phyloP scores from a whole-genome alignment of 2,888 invertebrate species.

The Callinectes sapidus region DNA sequence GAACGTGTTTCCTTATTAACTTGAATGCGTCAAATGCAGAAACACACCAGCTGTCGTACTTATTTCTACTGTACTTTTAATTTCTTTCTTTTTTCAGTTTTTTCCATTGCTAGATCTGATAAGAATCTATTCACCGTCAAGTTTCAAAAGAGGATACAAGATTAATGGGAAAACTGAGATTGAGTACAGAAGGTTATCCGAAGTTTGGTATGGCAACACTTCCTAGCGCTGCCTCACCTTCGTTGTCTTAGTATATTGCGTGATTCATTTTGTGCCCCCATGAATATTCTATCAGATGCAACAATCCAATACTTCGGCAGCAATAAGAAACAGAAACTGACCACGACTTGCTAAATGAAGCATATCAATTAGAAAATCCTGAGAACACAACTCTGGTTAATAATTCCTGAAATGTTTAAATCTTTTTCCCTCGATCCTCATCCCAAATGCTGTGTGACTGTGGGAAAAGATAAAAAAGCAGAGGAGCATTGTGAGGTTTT shows the following conservation, averaged over 20 bases:
- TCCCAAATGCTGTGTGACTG: neutral
- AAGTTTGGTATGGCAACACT: too few relatives aligned
- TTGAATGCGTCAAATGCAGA: too few relatives aligned
- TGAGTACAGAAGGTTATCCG: too few relatives aligned
- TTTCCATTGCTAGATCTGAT: too few relatives aligned
- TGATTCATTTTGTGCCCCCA: neutral
- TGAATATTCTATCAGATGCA: neutral
- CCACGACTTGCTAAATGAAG: neutral
- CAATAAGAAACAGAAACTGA: neutral
- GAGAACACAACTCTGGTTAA: neutral
- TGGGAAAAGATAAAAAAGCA: neutral
- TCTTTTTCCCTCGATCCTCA: neutral
- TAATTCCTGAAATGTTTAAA: neutral
- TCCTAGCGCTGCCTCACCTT: neutral
- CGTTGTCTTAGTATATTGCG: neutral
- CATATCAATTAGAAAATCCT: neutral
- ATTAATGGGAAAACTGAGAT: too few relatives aligned
- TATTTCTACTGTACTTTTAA: too few relatives aligned
- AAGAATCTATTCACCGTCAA: too few relatives aligned
- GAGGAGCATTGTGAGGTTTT: neutral
- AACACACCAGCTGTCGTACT: too few relatives aligned
- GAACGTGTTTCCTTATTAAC: too few relatives aligned
- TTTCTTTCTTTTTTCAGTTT: too few relatives aligned
- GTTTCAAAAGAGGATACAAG: too few relatives aligned
- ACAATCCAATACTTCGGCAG: neutral